Percentiles rank a stretch among this genome's conserved stretches.
phyloP scores from a whole-genome alignment of 2,113 vertebrate genomes.

The Lathamus discolor region DNA sequence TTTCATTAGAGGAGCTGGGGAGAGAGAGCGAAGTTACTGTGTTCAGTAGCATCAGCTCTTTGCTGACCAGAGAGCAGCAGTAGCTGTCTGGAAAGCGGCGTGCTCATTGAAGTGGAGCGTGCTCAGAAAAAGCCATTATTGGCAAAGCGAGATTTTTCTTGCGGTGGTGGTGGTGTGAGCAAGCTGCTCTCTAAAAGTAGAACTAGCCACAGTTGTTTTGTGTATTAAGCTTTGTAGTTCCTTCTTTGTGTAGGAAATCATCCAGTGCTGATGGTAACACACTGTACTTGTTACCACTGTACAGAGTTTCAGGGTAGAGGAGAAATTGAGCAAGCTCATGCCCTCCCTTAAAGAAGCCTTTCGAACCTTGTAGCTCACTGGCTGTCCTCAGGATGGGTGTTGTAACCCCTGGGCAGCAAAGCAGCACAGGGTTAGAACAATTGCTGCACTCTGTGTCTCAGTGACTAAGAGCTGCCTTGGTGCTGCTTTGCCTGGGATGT shows the following conservation, averaged over 20 bases:
- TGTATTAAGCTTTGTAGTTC: conserved; percentile 27
- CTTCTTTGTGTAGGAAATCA: conserved; percentile 18
- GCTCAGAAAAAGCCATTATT: conserved; percentile 6
- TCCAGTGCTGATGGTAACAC: not conserved
- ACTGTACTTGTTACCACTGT: conserved; percentile 30
- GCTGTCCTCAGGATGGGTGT: not conserved
- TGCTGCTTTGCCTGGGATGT: not conserved
- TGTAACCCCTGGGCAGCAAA: not conserved
- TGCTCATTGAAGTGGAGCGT: not conserved
- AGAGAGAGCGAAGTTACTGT: not conserved
- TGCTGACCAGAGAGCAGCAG: not conserved
- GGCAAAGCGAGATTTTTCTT: not conserved
- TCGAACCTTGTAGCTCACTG: not conserved
- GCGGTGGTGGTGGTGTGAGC: not conserved
- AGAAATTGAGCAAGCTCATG: not conserved
- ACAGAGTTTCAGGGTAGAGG: not conserved
- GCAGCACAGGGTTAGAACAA: not conserved
- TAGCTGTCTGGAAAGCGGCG: not conserved
- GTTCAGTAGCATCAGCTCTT: not conserved
- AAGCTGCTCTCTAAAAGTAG: conserved; percentile 26
- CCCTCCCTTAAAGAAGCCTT: not conserved
- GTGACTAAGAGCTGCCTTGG: not conserved
- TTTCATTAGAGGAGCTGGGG: not conserved
- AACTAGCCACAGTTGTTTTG: not conserved
- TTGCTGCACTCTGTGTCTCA: not conserved